phyloP scores from a whole-genome alignment of 2,888 invertebrate genomes.

The Monoplex corrugatus region DNA sequence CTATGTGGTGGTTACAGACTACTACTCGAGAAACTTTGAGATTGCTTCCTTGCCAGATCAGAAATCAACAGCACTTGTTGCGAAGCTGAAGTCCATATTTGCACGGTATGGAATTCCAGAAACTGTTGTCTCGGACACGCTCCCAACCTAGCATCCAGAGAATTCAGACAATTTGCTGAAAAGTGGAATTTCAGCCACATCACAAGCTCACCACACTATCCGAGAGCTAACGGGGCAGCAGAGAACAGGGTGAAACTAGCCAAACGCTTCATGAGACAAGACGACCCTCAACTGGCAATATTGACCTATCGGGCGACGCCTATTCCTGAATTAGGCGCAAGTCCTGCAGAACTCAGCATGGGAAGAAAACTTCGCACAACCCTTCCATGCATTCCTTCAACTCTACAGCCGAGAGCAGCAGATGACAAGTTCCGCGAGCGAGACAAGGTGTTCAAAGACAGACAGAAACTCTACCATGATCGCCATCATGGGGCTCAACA shows the following conservation, averaged over 20 bases:
- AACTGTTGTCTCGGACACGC: slow-evolving; percentile 55
- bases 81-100: slow-evolving; percentile 58
- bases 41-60: slow-evolving; percentile 40
- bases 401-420: too few species aligned
- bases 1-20: slow-evolving; percentile 56
- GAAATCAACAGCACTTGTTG: slow-evolving; percentile 50
- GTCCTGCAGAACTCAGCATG: too few species aligned
- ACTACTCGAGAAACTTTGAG: slow-evolving; percentile 54
- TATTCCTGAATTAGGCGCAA: too few species aligned
- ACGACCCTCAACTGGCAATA: neutral
- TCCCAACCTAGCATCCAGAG: neutral
- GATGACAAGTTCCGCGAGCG: too few species aligned
- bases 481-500: too few species aligned
- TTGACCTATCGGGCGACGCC: neutral
- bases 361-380: too few species aligned
- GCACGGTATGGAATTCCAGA: too few species aligned
- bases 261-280: too few species aligned
- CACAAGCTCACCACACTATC: slow-evolving; percentile 51
- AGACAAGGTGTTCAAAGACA: too few species aligned
- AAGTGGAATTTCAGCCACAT: slow-evolving; percentile 45
- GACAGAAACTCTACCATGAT: too few species aligned
- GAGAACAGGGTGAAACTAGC: slow-evolving; percentile 51
- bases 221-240: slow-evolving; percentile 37
- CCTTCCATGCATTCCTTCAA: too few species aligned
- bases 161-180: slow-evolving; percentile 50